Evolutionary conservation across 1,140 invertebrate genomes (phyloP).

Genomic region (Anastrepha ludens): DNA sequence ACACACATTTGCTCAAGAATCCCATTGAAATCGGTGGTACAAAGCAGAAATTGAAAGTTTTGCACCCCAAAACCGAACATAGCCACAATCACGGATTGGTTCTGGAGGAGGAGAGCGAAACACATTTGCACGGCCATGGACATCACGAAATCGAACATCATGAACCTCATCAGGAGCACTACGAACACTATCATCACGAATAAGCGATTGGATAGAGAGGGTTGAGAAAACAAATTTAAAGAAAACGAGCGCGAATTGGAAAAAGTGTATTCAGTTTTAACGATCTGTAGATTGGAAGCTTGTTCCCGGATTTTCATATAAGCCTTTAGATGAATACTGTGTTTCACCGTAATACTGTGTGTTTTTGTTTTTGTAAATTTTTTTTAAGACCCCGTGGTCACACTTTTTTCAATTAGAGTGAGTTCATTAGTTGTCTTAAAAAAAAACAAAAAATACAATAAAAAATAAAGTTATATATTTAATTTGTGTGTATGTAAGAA

Average conservation of each 20-base stretch:
- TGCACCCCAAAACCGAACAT: conserved; percentile 78
- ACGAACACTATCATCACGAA: conserved; percentile 64
- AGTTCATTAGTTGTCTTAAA: neutral
- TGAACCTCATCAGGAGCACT: conserved; percentile 69
- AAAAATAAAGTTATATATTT: neutral
- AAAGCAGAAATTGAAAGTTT: conserved; percentile 77
- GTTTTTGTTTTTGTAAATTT: neutral
- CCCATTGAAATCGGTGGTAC: conserved; percentile 79
- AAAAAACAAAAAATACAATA: neutral
- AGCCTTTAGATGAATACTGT: neutral
- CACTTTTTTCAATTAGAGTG: neutral
- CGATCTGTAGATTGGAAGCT: neutral
- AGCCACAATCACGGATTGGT: conserved; percentile 77
- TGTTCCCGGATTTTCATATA: neutral
- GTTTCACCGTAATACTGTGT: neutral
- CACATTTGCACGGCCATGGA: conserved; percentile 76
- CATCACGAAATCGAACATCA: conserved; percentile 72
- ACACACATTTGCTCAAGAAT: conserved; percentile 78
- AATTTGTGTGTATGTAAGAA: conserved; percentile 17
- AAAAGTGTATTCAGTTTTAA: neutral
- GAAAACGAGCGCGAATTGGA: neutral
- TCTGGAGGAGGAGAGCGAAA: conserved; percentile 77
- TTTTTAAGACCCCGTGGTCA: conserved; percentile 12
- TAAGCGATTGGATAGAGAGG: neutral
- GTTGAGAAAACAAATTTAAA: neutral